phyloP scores from a whole-genome alignment of 2,888 invertebrate genomes.

The Dicranocentrus wangi region DNA sequence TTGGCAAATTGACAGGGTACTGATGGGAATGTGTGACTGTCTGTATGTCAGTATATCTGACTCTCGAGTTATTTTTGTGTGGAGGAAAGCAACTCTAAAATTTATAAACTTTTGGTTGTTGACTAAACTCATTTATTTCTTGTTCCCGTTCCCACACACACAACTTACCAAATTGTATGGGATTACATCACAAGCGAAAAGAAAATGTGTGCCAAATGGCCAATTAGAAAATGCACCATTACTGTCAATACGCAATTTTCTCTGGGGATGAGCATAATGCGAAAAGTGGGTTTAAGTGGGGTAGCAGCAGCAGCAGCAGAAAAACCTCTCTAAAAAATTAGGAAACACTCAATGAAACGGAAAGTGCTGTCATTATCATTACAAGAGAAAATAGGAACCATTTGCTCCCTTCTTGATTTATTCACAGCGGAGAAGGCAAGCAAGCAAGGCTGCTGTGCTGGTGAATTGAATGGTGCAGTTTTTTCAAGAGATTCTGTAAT shows the following conservation, averaged over 20 bases:
- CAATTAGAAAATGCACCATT: slow-evolving; percentile 20
- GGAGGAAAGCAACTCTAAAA: not conserved
- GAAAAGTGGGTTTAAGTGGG: not conserved
- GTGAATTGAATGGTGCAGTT: too few relatives aligned
- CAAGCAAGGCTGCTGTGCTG: too few relatives aligned
- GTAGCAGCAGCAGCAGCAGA: too few relatives aligned
- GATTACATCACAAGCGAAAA: slow-evolving; percentile 1
- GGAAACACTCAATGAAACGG: slow-evolving; percentile 16
- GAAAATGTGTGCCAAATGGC: slow-evolving; percentile 17
- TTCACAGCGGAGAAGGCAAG: not conserved
- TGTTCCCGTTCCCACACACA: slow-evolving; percentile 27
- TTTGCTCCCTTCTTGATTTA: slow-evolving; percentile 36
- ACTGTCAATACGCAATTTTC: slow-evolving; percentile 10
- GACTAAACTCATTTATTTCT: slow-evolving; percentile 14
- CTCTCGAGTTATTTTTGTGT: slow-evolving; percentile 15
- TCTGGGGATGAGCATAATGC: not conserved
- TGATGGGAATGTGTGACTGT: not conserved
- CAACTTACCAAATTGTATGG: slow-evolving; percentile 8
- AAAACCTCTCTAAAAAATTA: slow-evolving; percentile 10
- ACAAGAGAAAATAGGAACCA: slow-evolving; percentile 11
- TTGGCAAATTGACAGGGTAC: not conserved
- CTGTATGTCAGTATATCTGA: too few relatives aligned
- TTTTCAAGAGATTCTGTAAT: too few relatives aligned
- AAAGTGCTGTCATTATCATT: slow-evolving; percentile 43
- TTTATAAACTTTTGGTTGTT: not conserved